phyloP scores from a whole-genome alignment of 2,888 invertebrate genomes.

The Carpatolechia fugitivella region DNA sequence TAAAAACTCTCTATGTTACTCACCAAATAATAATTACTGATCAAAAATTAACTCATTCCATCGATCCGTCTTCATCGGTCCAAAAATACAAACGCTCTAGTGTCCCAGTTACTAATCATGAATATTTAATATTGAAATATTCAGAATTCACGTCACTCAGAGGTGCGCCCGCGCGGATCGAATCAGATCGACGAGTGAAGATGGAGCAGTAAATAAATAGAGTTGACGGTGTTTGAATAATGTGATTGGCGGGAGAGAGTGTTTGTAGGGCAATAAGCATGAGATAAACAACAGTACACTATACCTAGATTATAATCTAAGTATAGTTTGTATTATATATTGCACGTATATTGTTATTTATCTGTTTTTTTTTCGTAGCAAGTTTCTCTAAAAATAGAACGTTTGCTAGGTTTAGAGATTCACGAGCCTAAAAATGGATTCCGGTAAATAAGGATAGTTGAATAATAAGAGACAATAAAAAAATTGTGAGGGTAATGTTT shows the following conservation, averaged over 20 bases:
- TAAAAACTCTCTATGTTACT: too few relatives aligned
- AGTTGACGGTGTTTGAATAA: slow-evolving; percentile 3
- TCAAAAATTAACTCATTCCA: not conserved
- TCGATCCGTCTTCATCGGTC: not conserved
- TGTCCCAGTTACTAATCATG: slow-evolving; percentile 7
- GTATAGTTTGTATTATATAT: too few relatives aligned
- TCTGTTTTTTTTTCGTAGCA: too few relatives aligned
- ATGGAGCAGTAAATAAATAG: not conserved
- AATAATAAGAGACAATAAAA: too few relatives aligned
- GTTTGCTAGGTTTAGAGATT: too few relatives aligned
- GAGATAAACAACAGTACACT: not conserved
- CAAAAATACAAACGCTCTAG: slow-evolving; percentile 1
- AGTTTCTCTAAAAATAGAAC: too few relatives aligned
- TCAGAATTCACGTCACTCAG: slow-evolving; percentile 11
- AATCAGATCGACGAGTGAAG: slow-evolving; percentile 16
- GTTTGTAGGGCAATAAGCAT: too few relatives aligned
- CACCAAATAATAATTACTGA: too few relatives aligned
- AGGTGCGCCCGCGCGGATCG: slow-evolving; percentile 5
- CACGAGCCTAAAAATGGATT: too few relatives aligned
- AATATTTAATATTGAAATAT: slow-evolving; percentile 16
- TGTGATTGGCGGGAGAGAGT: not conserved
- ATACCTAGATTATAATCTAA: not conserved
- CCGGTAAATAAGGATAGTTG: too few relatives aligned
- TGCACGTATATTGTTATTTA: too few relatives aligned
- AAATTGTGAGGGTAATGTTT: too few relatives aligned